Conservation (phyloP, 2,888 invertebrate species). For the Thysanoteuthis rhombus region DNA sequence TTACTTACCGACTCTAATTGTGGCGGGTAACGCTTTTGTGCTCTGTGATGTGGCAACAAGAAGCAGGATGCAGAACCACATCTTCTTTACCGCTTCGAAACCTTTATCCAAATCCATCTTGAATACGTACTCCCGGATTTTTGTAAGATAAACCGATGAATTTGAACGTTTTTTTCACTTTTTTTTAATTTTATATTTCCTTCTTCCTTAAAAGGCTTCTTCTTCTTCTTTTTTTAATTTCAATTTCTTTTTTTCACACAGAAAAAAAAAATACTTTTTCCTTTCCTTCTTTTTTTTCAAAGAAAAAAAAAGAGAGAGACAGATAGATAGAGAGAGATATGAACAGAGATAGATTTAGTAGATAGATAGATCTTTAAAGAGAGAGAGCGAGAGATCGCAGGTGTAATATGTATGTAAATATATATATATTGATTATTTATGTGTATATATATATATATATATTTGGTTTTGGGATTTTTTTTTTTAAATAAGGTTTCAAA, state of each 20-base stretch:
- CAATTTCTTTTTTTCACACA: neutral
- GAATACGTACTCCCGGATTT: constrained; percentile 24
- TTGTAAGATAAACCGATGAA: neutral
- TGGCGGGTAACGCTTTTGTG: constrained; percentile 12
- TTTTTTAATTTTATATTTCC: neutral
- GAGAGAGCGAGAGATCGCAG: neutral
- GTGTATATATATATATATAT: neutral
- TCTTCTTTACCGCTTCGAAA: constrained; percentile 26
- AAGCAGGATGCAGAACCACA: constrained; percentile 25
- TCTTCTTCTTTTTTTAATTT: neutral
- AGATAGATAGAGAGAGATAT: neutral
- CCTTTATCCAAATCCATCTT: constrained; percentile 28
- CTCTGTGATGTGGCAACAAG: constrained; percentile 12
- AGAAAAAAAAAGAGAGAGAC: neutral
- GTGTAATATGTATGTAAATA: neutral
- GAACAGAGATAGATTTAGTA: neutral
- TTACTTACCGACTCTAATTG: constrained; percentile 19
- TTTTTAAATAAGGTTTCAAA: neutral
- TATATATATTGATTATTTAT: neutral
- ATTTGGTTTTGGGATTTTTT: neutral
- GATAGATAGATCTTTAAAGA: neutral
- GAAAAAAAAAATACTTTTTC: neutral
- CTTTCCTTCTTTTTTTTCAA: neutral
- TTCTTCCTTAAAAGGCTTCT: neutral
- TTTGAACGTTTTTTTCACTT: neutral